phyloP scores from a whole-genome alignment of 1,140 invertebrate genomes.

The Homalodisca vitripennis region DNA sequence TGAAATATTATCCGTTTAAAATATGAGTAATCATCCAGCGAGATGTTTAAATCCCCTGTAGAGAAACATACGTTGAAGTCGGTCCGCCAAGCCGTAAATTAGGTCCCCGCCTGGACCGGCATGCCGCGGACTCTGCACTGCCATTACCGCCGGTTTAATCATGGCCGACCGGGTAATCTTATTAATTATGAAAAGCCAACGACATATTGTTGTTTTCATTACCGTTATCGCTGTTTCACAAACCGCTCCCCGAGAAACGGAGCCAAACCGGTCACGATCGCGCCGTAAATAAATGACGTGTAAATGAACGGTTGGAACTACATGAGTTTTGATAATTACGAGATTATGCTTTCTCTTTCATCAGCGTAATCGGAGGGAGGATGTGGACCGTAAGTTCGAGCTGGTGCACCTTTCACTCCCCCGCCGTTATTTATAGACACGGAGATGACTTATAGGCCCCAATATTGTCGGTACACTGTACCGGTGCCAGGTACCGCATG shows the following conservation, averaged over 20 bases:
- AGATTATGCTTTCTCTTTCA: conserved; percentile 10
- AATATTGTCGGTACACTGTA: too few species aligned
- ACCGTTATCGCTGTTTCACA: conserved; percentile 5
- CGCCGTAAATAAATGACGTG: conserved; percentile 13
- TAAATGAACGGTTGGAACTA: conserved; percentile 4
- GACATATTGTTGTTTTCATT: conserved; percentile 9
- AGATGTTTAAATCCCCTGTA: too few species aligned
- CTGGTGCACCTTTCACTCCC: background rate
- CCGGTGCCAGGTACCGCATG: too few species aligned
- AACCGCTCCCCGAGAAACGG: conserved; percentile 9
- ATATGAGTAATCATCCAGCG: too few species aligned
- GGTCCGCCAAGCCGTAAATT: too few species aligned
- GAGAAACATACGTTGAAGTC: too few species aligned
- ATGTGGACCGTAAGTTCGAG: too few species aligned
- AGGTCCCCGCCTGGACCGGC: too few species aligned
- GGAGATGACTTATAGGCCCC: background rate
- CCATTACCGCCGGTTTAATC: conserved; percentile 1
- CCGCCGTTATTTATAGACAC: conserved; percentile 8
- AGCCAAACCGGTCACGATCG: conserved; percentile 8
- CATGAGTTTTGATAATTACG: conserved; percentile 14
- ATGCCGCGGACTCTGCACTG: too few species aligned
- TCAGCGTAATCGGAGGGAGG: conserved; percentile 9
- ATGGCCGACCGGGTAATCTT: background rate
- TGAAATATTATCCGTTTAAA: too few species aligned
- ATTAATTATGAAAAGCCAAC: conserved; percentile 18